phyloP scores from a whole-genome alignment of 2,113 vertebrate species.

The Hymenochirus boettgeri region DNA sequence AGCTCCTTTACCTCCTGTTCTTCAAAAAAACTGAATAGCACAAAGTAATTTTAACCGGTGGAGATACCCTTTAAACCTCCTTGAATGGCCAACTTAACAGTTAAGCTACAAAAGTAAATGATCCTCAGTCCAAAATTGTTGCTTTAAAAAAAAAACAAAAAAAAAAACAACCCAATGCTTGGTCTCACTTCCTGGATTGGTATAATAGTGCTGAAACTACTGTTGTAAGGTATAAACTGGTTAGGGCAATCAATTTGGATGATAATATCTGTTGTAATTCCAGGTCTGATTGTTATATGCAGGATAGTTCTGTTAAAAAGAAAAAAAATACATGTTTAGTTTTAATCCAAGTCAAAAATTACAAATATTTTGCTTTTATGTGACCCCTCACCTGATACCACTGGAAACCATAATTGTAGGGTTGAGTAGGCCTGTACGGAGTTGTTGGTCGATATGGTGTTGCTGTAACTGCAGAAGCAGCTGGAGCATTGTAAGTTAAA shows the following conservation, averaged over 20 bases:
- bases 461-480: background rate
- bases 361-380: background rate
- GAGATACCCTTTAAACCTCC: too few species aligned
- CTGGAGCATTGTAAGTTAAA: background rate
- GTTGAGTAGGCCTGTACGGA: slow-evolving; percentile 41
- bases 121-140: too few species aligned
- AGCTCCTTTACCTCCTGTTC: too few species aligned
- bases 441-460: background rate
- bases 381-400: slow-evolving; percentile 71
- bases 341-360: background rate
- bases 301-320: slow-evolving; percentile 57
- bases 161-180: too few species aligned
- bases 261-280: slow-evolving; percentile 72
- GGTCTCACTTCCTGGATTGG: background rate
- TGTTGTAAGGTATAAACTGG: background rate
- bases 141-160: too few species aligned
- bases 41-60: too few species aligned
- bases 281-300: slow-evolving; percentile 68
- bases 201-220: background rate
- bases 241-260: slow-evolving; percentile 49
- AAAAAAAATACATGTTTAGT: background rate
- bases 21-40: too few species aligned
- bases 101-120: too few species aligned
- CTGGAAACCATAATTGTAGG: slow-evolving; percentile 61
- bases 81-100: too few species aligned